Conservation (phyloP, 1,140 invertebrate species). For the Drosophila bipectinata region DNA sequence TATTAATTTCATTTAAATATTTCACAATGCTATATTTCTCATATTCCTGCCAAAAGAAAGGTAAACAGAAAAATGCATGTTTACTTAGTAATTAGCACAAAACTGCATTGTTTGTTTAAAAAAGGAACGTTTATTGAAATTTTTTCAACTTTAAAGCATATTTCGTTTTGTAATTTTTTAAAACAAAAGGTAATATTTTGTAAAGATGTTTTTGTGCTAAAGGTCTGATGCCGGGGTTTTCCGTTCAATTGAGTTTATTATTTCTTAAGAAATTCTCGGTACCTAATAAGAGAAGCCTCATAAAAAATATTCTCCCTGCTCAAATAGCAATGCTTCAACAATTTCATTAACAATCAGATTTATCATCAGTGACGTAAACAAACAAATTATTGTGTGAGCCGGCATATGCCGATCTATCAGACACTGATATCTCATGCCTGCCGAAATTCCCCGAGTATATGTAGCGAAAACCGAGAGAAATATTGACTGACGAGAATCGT, state of each 20-base stretch:
- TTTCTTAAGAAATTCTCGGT: not conserved
- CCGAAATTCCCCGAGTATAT: constrained; percentile 43
- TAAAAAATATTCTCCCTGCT: not conserved
- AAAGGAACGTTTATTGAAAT: constrained; percentile 1
- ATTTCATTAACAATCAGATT: constrained; percentile 11
- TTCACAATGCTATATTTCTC: not conserved
- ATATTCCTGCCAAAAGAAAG: not conserved
- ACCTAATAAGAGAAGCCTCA: not conserved
- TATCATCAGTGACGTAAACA: constrained; percentile 29
- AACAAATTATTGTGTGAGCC: not conserved
- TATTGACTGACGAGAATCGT: not conserved
- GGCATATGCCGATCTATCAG: constrained; percentile 9
- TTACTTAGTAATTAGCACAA: constrained; percentile 12
- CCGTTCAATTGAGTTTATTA: not conserved
- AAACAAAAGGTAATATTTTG: not conserved
- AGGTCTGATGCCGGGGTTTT: not conserved
- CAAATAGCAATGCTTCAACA: not conserved
- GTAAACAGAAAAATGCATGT: not conserved
- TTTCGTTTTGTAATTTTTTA: not conserved
- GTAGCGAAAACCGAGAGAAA: constrained; percentile 5
- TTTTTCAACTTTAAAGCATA: not conserved
- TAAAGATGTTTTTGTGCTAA: not conserved
- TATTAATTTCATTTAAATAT: not conserved
- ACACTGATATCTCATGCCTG: constrained; percentile 10
- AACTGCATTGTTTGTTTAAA: constrained; percentile 14